A percentile compares a stretch with the other conserved stretches of the same genome.
phyloP scores from a whole-genome alignment of 2,797 vertebrate species.

The Neosilurus mollespiculum region DNA sequence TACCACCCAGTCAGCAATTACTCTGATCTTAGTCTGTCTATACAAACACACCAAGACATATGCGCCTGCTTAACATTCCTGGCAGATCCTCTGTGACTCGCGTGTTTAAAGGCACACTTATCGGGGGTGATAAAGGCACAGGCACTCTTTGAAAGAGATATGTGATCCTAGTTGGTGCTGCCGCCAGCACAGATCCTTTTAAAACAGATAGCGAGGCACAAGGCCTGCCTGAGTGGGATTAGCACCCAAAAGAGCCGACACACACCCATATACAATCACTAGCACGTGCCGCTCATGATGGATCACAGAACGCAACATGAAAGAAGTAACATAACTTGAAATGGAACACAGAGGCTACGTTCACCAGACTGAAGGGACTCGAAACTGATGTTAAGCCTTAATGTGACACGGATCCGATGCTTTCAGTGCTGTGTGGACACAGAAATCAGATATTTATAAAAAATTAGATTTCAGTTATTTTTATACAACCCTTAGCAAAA shows the following conservation, averaged over 20 bases:
- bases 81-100: conserved; percentile 62
- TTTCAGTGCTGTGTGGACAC: too few relatives aligned
- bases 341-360: background rate
- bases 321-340: background rate
- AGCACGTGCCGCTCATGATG: conserved; percentile 11
- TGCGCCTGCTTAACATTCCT: conserved; percentile 67
- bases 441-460: too few relatives aligned
- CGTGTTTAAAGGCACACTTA: conserved; percentile 57
- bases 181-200: conserved; percentile 72
- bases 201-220: conserved; percentile 66
- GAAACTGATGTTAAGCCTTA: too few relatives aligned
- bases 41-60: conserved; percentile 54
- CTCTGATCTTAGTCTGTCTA: conserved; percentile 43
- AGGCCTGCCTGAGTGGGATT: conserved; percentile 69
- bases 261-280: conserved; percentile 44
- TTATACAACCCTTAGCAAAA: too few relatives aligned
- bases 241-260: conserved; percentile 62
- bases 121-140: conserved; percentile 63
- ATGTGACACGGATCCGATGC: too few relatives aligned
- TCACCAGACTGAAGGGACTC: too few relatives aligned
- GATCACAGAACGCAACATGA: conserved; percentile 1
- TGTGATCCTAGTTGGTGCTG: conserved; percentile 66
- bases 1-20: conserved; percentile 49
- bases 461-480: too few relatives aligned
- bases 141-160: conserved; percentile 79